phyloP scores from a whole-genome alignment of 2,888 invertebrate species.

The Ichneumoninae sp. region DNA sequence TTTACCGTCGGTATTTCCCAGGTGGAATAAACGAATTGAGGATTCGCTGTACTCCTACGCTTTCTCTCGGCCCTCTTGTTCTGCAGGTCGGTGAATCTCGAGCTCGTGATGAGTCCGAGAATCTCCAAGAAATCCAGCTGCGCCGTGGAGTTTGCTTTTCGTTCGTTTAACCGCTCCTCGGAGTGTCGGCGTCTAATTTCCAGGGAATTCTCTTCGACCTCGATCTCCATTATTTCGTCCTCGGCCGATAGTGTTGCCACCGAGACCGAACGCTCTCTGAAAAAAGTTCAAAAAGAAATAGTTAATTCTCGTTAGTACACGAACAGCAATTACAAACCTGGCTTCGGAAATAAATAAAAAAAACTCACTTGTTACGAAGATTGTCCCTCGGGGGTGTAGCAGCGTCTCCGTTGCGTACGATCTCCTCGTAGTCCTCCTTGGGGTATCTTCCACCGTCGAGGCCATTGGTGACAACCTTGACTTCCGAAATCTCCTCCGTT shows the following conservation, averaged over 20 bases:
- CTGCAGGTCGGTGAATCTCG: conserved; percentile 85
- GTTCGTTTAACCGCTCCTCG: conserved; percentile 67
- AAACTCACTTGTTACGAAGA: conserved; percentile 74
- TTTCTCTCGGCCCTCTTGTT: conserved; percentile 85
- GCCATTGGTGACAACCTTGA: conserved; percentile 69
- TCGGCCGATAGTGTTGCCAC: conserved; percentile 79
- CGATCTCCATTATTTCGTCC: conserved; percentile 78
- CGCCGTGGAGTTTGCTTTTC: conserved; percentile 64
- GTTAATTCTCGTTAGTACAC: background rate
- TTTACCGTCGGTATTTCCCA: conserved; percentile 78
- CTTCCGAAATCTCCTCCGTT: conserved; percentile 62
- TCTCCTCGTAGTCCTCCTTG: conserved; percentile 80
- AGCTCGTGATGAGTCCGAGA: conserved; percentile 85
- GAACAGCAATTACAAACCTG: conserved; percentile 1
- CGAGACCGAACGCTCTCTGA: conserved; percentile 75
- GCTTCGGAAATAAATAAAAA: conserved; percentile 2
- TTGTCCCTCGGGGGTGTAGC: conserved; percentile 68
- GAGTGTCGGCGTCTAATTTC: conserved; percentile 66
- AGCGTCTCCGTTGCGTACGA: conserved; percentile 77
- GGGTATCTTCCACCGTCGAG: conserved; percentile 69
- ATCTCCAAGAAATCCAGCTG: conserved; percentile 84
- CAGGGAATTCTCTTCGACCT: conserved; percentile 73
- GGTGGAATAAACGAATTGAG: conserved; percentile 86
- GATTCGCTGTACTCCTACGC: conserved; percentile 86
- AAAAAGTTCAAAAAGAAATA: conserved; percentile 17